phyloP scores from a whole-genome alignment of 2,113 vertebrate genomes.

The Thalassoma bifasciatum region DNA sequence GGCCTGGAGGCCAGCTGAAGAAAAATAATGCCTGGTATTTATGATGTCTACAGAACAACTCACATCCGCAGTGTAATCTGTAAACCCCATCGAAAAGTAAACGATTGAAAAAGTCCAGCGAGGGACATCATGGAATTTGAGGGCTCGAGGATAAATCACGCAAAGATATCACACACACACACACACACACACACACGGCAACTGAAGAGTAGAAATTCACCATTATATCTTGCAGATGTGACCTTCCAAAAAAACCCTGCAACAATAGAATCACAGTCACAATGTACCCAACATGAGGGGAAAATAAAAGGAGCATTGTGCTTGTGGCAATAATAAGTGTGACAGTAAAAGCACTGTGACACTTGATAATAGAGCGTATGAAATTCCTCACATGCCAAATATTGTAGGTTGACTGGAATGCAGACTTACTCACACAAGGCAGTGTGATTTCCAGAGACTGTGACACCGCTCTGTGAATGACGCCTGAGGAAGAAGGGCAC shows the following conservation, averaged over 20 bases:
- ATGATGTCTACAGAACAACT: slow-evolving; percentile 9
- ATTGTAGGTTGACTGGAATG: slow-evolving; percentile 76
- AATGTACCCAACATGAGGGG: slow-evolving; percentile 38
- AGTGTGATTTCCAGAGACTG: slow-evolving; percentile 61
- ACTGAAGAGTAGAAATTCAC: slow-evolving; percentile 9
- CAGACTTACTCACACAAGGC: slow-evolving; percentile 52
- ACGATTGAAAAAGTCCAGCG: not conserved
- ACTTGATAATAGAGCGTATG: slow-evolving; percentile 49
- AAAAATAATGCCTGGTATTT: slow-evolving; percentile 30
- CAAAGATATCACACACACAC: not conserved
- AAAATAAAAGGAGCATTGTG: slow-evolving; percentile 62
- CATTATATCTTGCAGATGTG: slow-evolving; percentile 49
- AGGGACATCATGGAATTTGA: not conserved
- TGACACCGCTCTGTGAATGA: slow-evolving; percentile 59
- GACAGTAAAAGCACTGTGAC: slow-evolving; percentile 43
- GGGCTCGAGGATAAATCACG: slow-evolving; percentile 11
- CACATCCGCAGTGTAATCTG: slow-evolving; percentile 26
- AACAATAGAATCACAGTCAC: slow-evolving; percentile 51
- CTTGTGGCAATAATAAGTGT: slow-evolving; percentile 57
- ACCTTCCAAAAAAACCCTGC: slow-evolving; percentile 45
- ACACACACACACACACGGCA: not conserved
- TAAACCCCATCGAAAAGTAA: slow-evolving; percentile 13
- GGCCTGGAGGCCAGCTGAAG: slow-evolving; percentile 18
- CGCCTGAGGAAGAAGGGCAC: slow-evolving; percentile 54
- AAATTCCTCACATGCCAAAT: slow-evolving; percentile 70